Conservation (phyloP, 2,797 vertebrate species). For the Dromococcyx pavoninus region DNA sequence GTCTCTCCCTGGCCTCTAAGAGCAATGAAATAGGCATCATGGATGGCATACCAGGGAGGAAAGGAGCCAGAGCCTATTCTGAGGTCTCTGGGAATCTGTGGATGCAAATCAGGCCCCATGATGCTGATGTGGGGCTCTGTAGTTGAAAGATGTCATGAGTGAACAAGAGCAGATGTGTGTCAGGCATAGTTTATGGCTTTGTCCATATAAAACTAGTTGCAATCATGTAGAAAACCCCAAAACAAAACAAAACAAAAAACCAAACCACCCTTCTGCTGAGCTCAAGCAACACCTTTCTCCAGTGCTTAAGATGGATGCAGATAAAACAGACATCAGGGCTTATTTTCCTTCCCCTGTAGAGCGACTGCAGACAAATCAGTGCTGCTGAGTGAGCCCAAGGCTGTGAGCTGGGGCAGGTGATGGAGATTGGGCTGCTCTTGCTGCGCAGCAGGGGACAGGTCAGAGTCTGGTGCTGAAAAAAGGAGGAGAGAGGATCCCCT, state of each 20-base stretch:
- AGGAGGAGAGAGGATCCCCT: background rate
- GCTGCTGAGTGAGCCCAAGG: background rate
- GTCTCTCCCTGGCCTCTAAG: background rate
- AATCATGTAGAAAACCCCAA: background rate
- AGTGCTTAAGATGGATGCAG: background rate
- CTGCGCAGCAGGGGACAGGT: background rate
- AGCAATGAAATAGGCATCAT: background rate
- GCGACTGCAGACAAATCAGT: background rate
- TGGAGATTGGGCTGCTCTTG: background rate
- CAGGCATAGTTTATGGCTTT: background rate
- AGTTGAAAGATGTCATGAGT: background rate
- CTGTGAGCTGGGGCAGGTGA: background rate
- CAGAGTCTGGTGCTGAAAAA: background rate
- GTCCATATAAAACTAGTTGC: background rate
- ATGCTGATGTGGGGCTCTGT: background rate
- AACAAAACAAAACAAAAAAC: background rate
- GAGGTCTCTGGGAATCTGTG: background rate
- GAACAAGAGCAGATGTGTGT: background rate
- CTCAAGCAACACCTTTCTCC: background rate
- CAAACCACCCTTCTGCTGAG: background rate
- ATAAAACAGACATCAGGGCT: background rate
- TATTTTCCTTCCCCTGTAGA: background rate
- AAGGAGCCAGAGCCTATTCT: background rate
- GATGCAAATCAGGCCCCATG: accelerated
- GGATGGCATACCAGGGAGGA: accelerated